These are phyloP conservation scores for Calameuta filiformis DNA, from an alignment of 2,888 invertebrate genomes.

Conservation along the genomic window DNA sequence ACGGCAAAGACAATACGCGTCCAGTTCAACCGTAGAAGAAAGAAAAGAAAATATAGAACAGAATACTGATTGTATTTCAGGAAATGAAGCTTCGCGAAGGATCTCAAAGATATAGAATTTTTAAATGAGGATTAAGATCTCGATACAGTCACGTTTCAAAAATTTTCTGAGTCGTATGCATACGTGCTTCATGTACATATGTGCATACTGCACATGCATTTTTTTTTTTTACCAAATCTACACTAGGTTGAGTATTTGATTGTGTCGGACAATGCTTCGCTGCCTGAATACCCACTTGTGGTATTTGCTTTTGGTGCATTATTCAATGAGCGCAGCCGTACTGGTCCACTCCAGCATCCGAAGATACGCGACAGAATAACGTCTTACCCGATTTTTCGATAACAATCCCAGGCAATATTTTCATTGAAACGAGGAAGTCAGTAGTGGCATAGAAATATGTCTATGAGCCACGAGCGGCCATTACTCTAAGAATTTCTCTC, in stretches of 20 bases:
- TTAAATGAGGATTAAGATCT: neutral
- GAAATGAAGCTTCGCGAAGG: neutral
- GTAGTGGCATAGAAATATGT: neutral
- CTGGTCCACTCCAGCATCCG: neutral
- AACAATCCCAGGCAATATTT: slow-evolving; percentile 38
- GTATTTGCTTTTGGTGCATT: neutral
- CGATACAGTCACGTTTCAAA: neutral
- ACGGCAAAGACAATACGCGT: no score
- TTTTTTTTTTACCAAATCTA: neutral
- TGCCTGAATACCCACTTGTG: neutral
- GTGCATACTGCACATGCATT: neutral
- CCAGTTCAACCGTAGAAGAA: neutral
- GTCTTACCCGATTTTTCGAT: slow-evolving; percentile 19
- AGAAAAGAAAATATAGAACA: neutral
- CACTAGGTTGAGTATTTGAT: neutral
- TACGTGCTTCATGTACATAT: no score
- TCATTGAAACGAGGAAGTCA: slow-evolving; percentile 13
- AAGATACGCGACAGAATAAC: neutral
- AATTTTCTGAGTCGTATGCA: no score
- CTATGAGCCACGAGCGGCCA: neutral
- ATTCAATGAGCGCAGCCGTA: neutral
- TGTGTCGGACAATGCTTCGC: neutral
- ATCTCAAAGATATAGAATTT: neutral
- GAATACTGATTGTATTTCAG: neutral
- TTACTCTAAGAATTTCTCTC: neutral